These are phyloP conservation scores for Agelas oroides DNA, from an alignment of 37 sponge, comb jelly and placozoan genomes.

Conservation along the genomic window DNA sequence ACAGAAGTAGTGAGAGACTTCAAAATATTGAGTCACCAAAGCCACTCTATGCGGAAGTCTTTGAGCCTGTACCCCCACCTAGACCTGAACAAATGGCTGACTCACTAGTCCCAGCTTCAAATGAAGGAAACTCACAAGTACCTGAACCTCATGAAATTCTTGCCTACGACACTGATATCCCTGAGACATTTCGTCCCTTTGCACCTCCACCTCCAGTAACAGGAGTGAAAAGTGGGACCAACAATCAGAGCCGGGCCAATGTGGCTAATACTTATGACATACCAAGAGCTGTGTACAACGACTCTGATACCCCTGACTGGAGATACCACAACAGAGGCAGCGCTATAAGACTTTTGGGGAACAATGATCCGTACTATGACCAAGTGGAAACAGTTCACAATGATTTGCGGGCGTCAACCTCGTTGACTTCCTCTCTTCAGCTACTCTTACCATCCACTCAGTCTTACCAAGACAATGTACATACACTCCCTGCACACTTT, in stretches of 20 bases:
- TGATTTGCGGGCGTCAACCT: background rate
- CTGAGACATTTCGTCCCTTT: slow-evolving; percentile 10
- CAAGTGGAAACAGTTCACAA: slow-evolving; percentile 19
- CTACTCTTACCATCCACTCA: background rate
- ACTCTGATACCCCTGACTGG: background rate
- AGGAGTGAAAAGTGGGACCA: too few relatives aligned
- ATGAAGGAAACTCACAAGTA: background rate
- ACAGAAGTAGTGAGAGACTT: background rate
- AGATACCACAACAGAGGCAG: too few relatives aligned
- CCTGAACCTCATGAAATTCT: slow-evolving; percentile 41
- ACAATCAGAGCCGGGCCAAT: background rate
- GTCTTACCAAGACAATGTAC: too few relatives aligned
- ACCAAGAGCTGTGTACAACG: slow-evolving; percentile 6
- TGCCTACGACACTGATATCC: slow-evolving; percentile 4
- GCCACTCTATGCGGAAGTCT: slow-evolving; percentile 13
- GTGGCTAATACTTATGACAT: slow-evolving; percentile 13
- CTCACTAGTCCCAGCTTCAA: background rate
- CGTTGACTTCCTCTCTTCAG: slow-evolving; percentile 14
- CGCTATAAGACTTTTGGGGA: too few relatives aligned
- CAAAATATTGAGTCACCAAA: background rate
- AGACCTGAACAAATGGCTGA: background rate
- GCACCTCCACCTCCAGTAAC: slow-evolving; percentile 34
- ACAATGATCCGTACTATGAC: slow-evolving; percentile 28
- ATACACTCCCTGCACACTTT: too few relatives aligned
- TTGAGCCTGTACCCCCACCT: background rate